Evolutionary conservation across 2,113 vertebrate species (phyloP), one percentile per base, ranked within the genome.

Genomic region (Lagopus leucura): DNA sequence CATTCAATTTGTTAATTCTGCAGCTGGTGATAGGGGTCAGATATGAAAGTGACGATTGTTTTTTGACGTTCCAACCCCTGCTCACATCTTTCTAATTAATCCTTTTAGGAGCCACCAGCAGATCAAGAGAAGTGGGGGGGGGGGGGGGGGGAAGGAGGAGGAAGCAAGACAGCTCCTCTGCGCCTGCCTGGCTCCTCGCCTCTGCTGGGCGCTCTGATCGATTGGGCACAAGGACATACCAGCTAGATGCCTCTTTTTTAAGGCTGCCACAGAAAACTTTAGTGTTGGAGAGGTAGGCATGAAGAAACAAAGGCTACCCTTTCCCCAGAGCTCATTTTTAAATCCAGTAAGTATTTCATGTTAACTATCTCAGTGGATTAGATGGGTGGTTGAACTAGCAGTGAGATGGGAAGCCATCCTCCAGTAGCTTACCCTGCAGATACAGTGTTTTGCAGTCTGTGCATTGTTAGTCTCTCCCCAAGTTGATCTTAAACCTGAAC

Each of bases 1-100:
- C 97, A 97, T 98, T 98, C 97, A 98, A 98, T 98, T 98, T 98
- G 98, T 98, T 98, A 98, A 98, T 98, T 98, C 97, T 98, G 98
- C 97, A 97, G 97, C 97, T 98, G 97, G 96, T 97, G 98, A 98
- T 97, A 98, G 98, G 95, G 97, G 98, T 98, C 97, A 98, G 98
- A 98, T 98, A 98, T 93, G 97, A 97, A 98, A 98, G 98, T 98
- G 98, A 98, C 84, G 96, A 98, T 98, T 98, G 98, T 98, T 97
- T 97, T 98, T 96, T 97, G 97, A 98, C 96, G 97, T 97, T 89
- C 97, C 97, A 97, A 97, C 97, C 97, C 94, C 97, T 98, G 97
- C 97, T 98, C 97, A 97, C 97, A 98, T 98, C 97, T 97, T 97
- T 89, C 97, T 98, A 98, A 98, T 98, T 98, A 98, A 98, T 98